Conservation (phyloP, 2,888 invertebrate species). For the Drosophila meridiana region DNA sequence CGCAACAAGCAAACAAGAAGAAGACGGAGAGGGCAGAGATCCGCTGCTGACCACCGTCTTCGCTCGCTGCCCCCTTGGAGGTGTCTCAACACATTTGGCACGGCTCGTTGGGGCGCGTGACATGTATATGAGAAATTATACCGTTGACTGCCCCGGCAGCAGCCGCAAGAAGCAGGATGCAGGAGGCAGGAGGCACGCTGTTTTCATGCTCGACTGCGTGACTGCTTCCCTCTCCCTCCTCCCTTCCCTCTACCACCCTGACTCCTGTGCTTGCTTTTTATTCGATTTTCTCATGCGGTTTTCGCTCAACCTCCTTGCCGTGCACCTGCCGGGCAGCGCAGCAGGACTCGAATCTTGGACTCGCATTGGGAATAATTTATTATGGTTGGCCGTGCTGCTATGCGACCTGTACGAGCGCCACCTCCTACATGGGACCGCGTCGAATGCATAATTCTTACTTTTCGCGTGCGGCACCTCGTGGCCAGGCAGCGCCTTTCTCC, state of each 20-base stretch:
- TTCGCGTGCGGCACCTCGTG: constrained; percentile 48
- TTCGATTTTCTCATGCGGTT: constrained; percentile 52
- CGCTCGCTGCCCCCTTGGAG: constrained; percentile 16
- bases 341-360: constrained; percentile 38
- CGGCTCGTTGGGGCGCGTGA: constrained; percentile 76
- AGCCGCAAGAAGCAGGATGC: constrained; percentile 18
- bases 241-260: not conserved
- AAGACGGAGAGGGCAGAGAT: constrained; percentile 10
- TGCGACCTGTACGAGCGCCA: not conserved
- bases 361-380: constrained; percentile 74
- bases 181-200: constrained; percentile 66
- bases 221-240: not conserved
- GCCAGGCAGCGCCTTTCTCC: constrained; percentile 18
- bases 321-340: constrained; percentile 44
- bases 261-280: constrained; percentile 30
- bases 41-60: constrained; percentile 34
- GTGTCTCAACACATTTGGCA: constrained; percentile 72
- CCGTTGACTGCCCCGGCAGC: constrained; percentile 72
- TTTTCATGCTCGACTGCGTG: constrained; percentile 72
- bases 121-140: constrained; percentile 82
- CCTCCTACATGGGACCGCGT: constrained; percentile 4
- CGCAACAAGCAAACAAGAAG: constrained; percentile 18
- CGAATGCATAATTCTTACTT: constrained; percentile 74
- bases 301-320: constrained; percentile 34
- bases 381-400: constrained; percentile 50